A percentile compares a stretch with the other conserved stretches of the same genome.
Evolutionary conservation across 53 echinoderm and acorn worm genomes (phyloP).

Genomic region (Echinarachnius parma): DNA sequence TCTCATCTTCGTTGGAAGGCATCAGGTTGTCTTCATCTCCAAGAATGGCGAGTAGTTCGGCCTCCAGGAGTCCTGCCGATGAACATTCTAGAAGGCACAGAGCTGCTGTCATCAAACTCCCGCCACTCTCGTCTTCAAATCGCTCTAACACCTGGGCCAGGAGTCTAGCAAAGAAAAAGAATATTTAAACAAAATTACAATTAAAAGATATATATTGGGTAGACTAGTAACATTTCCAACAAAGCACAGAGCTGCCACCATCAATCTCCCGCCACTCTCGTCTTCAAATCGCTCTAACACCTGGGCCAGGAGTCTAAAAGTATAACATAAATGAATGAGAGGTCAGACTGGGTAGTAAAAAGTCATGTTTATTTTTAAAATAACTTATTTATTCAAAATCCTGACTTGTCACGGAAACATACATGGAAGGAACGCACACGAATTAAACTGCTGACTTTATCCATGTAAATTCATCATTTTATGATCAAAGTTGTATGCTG

Average conservation of each 20-base stretch:
- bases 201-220: too few relatives aligned
- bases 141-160: conserved; percentile 68
- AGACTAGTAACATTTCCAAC: too few relatives aligned
- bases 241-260: conserved; percentile 71
- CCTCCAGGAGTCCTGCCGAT: conserved; percentile 72
- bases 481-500: too few relatives aligned
- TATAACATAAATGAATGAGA: background rate
- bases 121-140: conserved; percentile 92
- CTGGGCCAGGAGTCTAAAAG: conserved; percentile 71
- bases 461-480: too few relatives aligned
- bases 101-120: conserved; percentile 62
- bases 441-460: too few relatives aligned
- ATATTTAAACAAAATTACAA: background rate
- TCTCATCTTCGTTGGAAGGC: conserved; percentile 52
- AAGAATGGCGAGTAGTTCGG: conserved; percentile 72
- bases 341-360: too few relatives aligned
- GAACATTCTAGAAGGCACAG: conserved; percentile 84
- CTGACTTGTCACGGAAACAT: too few relatives aligned
- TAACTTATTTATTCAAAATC: too few relatives aligned
- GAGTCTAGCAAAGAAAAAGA: conserved; percentile 38
- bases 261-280: conserved; percentile 77
- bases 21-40: conserved; percentile 77
- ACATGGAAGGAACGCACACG: too few relatives aligned
- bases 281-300: conserved; percentile 87
- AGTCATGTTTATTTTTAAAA: too few relatives aligned